phyloP scores from a whole-genome alignment of 2,888 invertebrate genomes.

The Auanema sp. region DNA sequence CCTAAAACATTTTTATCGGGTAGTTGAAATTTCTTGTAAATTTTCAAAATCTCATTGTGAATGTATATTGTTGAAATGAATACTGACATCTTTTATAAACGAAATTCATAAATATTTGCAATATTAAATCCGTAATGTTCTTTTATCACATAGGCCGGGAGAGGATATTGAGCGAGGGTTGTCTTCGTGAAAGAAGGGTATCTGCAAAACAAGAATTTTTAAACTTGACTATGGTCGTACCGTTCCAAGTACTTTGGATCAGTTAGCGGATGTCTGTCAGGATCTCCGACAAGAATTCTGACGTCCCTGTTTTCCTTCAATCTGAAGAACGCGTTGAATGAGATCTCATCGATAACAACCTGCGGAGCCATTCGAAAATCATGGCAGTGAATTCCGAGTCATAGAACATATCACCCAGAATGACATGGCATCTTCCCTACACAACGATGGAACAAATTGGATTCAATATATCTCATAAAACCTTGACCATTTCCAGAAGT shows the following conservation, averaged over 20 bases:
- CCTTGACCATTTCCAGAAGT: slow-evolving; percentile 7
- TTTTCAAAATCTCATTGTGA: too few species aligned
- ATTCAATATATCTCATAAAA: neutral
- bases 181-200: slow-evolving; percentile 38
- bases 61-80: too few species aligned
- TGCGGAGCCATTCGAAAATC: slow-evolving; percentile 64
- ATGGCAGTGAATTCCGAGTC: slow-evolving; percentile 70
- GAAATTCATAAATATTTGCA: slow-evolving; percentile 39
- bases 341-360: slow-evolving; percentile 9
- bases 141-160: slow-evolving; percentile 46
- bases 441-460: neutral
- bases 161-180: slow-evolving; percentile 28
- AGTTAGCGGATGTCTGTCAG: slow-evolving; percentile 43
- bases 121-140: slow-evolving; percentile 50
- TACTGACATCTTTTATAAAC: slow-evolving; percentile 3
- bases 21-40: too few species aligned
- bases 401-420: slow-evolving; percentile 52
- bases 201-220: slow-evolving; percentile 19
- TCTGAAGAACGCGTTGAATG: neutral
- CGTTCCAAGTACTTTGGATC: slow-evolving; percentile 30
- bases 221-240: slow-evolving; percentile 8
- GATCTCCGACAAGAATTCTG: slow-evolving; percentile 42
- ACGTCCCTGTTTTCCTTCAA: neutral
- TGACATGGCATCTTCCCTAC: slow-evolving; percentile 18
- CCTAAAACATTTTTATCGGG: too few species aligned